These are phyloP conservation scores for Crenuchus spilurus DNA, from an alignment of 2,797 vertebrate genomes.

Conservation along the genomic window DNA sequence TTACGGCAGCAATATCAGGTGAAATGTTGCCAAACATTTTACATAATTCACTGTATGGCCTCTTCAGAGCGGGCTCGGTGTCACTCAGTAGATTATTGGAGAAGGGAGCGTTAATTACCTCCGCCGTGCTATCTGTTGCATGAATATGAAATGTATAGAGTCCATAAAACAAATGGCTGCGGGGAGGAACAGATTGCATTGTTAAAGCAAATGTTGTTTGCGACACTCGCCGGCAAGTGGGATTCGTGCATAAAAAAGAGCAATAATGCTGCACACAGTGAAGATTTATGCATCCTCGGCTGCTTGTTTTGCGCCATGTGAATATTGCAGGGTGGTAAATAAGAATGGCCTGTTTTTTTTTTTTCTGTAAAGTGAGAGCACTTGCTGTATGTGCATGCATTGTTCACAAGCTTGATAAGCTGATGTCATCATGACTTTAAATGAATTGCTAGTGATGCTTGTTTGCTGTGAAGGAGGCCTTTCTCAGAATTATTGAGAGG, in stretches of 20 bases:
- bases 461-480: slow-evolving; percentile 31
- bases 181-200: slow-evolving; percentile 79
- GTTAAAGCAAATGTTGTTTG: slow-evolving; percentile 79
- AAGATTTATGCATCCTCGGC: slow-evolving; percentile 75
- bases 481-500: slow-evolving; percentile 21
- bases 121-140: slow-evolving; percentile 60
- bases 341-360: slow-evolving; percentile 70
- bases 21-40: slow-evolving; percentile 71
- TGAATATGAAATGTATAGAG: slow-evolving; percentile 68
- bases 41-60: slow-evolving; percentile 72
- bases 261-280: slow-evolving; percentile 72
- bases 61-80: slow-evolving; percentile 69
- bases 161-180: slow-evolving; percentile 80
- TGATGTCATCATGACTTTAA: slow-evolving; percentile 8
- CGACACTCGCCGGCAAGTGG: slow-evolving; percentile 70
- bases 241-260: slow-evolving; percentile 78
- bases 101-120: slow-evolving; percentile 69
- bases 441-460: neutral
- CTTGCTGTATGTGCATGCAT: slow-evolving; percentile 1
- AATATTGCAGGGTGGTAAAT: slow-evolving; percentile 76
- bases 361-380: slow-evolving; percentile 48
- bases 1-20: slow-evolving; percentile 74
- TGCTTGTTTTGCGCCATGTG: slow-evolving; percentile 65
- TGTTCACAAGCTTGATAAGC: neutral
- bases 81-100: slow-evolving; percentile 73